Percentiles rank a stretch among this genome's conserved stretches.
Conservation (phyloP, 30 jellyfish, hydroid and myxozoan genomes). For the Aurelia sp. region DNA sequence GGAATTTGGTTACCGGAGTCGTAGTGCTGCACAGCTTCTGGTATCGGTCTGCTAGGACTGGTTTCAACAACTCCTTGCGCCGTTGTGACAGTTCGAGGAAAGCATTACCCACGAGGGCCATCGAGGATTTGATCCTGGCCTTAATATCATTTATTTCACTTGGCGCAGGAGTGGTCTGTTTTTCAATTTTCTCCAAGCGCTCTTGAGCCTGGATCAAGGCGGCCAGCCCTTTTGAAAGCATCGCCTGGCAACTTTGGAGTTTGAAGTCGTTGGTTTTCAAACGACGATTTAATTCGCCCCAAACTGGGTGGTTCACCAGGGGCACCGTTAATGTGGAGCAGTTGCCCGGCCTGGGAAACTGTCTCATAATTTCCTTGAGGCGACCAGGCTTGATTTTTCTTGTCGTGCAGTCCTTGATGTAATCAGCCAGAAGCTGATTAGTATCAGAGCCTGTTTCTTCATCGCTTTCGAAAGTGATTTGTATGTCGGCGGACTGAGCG, state of each 20-base stretch:
- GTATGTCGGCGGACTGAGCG: no score
- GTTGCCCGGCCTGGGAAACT: no score
- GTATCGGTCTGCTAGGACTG: conserved; percentile 2
- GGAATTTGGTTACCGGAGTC: not conserved
- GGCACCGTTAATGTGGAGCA: not conserved
- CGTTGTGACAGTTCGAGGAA: not conserved
- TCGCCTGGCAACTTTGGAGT: not conserved
- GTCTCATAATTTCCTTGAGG: no score
- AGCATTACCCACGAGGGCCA: not conserved
- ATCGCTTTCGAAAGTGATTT: no score
- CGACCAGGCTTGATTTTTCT: no score
- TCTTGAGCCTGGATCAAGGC: not conserved
- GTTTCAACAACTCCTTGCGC: not conserved
- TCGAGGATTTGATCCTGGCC: not conserved
- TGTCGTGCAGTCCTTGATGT: no score
- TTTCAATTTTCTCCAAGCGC: not conserved
- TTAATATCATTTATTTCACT: not conserved
- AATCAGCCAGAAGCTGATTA: no score
- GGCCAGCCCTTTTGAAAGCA: not conserved
- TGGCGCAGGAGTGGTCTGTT: not conserved
- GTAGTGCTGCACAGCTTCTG: not conserved
- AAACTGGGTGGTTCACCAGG: not conserved
- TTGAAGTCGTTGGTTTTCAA: not conserved
- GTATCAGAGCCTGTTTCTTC: no score
- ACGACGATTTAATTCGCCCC: not conserved